phyloP scores from a whole-genome alignment of 2,113 vertebrate genomes.

The Phaethon lepturus region DNA sequence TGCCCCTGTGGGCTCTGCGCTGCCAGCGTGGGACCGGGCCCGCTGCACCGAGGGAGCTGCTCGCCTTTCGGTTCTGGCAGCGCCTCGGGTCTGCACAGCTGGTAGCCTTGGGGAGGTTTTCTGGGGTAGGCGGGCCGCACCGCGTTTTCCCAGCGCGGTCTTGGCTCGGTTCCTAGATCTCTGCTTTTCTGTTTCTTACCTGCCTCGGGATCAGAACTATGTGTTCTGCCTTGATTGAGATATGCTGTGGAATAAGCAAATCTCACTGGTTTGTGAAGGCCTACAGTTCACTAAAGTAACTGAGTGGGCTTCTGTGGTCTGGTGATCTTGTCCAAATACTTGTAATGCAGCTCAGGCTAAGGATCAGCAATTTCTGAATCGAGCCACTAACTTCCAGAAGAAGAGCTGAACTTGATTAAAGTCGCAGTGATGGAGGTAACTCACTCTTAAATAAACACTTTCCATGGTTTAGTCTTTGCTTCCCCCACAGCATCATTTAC shows the following conservation, averaged over 20 bases:
- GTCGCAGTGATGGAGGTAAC: background rate
- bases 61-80: rapidly evolving
- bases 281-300: rapidly evolving
- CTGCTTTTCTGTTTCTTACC: rapidly evolving
- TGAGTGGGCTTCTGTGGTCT: too few species aligned
- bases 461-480: rapidly evolving
- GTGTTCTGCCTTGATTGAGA: rapidly evolving
- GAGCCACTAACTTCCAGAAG: rapidly evolving
- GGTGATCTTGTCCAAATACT: rapidly evolving
- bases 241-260: rapidly evolving
- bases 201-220: rapidly evolving
- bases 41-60: rapidly evolving
- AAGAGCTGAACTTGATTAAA: background rate
- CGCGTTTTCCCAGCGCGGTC: rapidly evolving
- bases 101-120: rapidly evolving
- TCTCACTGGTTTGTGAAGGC: too few species aligned
- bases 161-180: rapidly evolving
- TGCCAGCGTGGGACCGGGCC: too few species aligned
- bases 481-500: rapidly evolving
- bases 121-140: rapidly evolving
- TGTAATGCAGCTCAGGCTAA: rapidly evolving
- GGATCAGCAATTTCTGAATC: background rate
- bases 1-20: rapidly evolving
- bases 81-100: rapidly evolving
- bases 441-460: background rate